A percentile compares a stretch with the other conserved stretches of the same genome.
Evolutionary conservation across 2,888 invertebrate genomes (phyloP).

Genomic region (Diploptera punctata): DNA sequence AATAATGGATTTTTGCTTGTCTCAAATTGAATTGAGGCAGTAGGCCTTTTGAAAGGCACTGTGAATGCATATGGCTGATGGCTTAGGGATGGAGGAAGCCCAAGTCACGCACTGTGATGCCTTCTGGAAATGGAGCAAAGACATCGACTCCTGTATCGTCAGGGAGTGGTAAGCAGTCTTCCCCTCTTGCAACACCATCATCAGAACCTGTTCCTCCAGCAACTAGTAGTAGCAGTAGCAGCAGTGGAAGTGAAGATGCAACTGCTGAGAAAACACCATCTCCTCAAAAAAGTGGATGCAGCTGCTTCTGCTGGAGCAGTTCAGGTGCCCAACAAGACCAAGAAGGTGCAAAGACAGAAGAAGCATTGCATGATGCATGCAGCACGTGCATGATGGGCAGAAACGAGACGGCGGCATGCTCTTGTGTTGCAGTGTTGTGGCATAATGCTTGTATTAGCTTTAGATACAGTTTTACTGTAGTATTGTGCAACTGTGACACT

Average conservation of each 20-base stretch:
- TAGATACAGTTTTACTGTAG: too few relatives aligned
- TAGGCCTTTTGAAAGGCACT: not conserved
- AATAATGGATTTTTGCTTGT: too few relatives aligned
- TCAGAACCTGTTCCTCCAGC: conserved; percentile 50
- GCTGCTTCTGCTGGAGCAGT: conserved; percentile 39
- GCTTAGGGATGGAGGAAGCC: conserved; percentile 78
- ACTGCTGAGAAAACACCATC: conserved; percentile 60
- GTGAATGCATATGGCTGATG: not conserved
- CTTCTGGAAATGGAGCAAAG: conserved; percentile 56
- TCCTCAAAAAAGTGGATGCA: conserved; percentile 52
- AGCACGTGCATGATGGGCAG: too few relatives aligned
- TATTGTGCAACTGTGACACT: too few relatives aligned
- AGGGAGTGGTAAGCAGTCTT: conserved; percentile 40
- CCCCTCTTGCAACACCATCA: conserved; percentile 48
- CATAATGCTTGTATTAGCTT: conserved; percentile 8
- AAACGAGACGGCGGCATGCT: too few relatives aligned
- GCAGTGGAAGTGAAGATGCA: conserved; percentile 50
- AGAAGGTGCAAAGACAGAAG: conserved; percentile 45
- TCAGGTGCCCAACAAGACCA: conserved; percentile 41
- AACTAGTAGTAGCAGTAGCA: conserved; percentile 53
- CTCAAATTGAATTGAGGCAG: not conserved
- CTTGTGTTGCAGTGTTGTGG: not conserved
- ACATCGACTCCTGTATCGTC: conserved; percentile 58
- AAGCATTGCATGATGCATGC: too few relatives aligned
- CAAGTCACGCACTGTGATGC: conserved; percentile 78